Evolutionary conservation across 2,113 vertebrate species (phyloP).

Genomic region (Polypterus senegalus): DNA sequence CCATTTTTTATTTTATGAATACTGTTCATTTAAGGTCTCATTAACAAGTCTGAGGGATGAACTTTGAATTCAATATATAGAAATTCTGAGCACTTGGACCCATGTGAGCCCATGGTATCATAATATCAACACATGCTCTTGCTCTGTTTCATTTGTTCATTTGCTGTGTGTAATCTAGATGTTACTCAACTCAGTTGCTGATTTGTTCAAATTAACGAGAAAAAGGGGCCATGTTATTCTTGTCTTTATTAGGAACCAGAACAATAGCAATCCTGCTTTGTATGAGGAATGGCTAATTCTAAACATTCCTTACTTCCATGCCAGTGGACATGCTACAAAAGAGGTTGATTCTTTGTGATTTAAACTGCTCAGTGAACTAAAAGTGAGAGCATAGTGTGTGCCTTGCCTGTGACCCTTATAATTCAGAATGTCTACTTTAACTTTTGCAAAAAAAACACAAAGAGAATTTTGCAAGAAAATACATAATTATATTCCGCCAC

Average conservation of each 20-base stretch:
- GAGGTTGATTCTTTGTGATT: slow-evolving; percentile 1
- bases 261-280: background rate
- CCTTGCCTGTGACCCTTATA: slow-evolving; percentile 8
- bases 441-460: background rate
- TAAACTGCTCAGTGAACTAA: slow-evolving; percentile 3
- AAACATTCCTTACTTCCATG: slow-evolving; percentile 4
- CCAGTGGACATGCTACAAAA: background rate
- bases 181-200: no score
- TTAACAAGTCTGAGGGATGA: no score
- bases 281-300: background rate
- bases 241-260: background rate
- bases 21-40: no score
- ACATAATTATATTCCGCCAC: slow-evolving; percentile 5
- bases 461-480: slow-evolving; percentile 16
- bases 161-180: no score
- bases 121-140: no score
- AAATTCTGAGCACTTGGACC: no score
- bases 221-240: background rate
- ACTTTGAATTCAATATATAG: no score
- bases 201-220: background rate
- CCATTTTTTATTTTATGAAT: no score
- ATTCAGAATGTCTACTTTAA: slow-evolving; percentile 2
- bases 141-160: no score
- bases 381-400: background rate
- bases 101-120: no score